These are phyloP conservation scores for Todus mexicanus DNA, from an alignment of 2,797 vertebrate species.

Conservation along the genomic window DNA sequence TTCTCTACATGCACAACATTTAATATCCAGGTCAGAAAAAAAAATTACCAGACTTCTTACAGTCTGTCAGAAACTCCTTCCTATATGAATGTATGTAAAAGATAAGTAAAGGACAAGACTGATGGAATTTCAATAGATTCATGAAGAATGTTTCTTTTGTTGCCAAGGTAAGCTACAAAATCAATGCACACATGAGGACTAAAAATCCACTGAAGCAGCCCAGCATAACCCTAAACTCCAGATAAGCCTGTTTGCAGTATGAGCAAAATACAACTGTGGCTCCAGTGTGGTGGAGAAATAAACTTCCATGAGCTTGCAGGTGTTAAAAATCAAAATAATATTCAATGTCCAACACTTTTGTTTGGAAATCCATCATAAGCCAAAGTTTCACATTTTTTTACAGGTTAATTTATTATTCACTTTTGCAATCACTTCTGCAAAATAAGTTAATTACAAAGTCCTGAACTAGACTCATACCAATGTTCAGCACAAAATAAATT, in stretches of 20 bases:
- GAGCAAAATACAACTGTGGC: not conserved
- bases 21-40: not conserved
- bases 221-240: not conserved
- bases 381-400: not conserved
- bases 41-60: not conserved
- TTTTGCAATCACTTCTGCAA: conserved; percentile 34
- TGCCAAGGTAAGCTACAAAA: not conserved
- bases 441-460: not conserved
- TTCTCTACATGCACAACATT: not conserved
- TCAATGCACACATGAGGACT: not conserved
- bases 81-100: not conserved
- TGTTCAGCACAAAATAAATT: not conserved
- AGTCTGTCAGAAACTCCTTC: not conserved
- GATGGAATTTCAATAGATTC: not conserved
- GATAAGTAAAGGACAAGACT: not conserved
- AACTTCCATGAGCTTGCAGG: not conserved
- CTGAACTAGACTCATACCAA: not conserved
- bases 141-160: not conserved
- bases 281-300: not conserved
- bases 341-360: not conserved
- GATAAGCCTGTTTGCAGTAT: not conserved
- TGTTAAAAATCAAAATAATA: conserved; percentile 52
- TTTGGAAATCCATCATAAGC: not conserved
- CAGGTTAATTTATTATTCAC: not conserved
- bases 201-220: not conserved